Conservation (phyloP, 2,113 vertebrate species). For the Xiphias gladius region DNA sequence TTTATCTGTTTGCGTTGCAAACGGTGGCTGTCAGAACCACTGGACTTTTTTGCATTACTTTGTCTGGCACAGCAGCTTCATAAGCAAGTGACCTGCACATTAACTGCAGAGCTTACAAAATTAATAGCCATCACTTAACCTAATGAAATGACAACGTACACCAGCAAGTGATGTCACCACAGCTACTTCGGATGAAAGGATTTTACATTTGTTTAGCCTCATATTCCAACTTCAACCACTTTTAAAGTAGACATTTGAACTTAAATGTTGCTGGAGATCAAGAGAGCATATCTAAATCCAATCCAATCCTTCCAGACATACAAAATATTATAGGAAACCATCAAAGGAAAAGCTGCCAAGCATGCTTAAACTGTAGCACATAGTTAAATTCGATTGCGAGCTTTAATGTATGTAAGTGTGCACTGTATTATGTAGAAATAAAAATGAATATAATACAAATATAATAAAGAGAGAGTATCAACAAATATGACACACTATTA, state of each 20-base stretch:
- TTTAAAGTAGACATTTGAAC: slow-evolving; percentile 7
- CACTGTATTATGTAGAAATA: neutral
- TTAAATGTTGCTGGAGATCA: slow-evolving; percentile 10
- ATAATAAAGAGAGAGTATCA: neutral
- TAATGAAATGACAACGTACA: slow-evolving; percentile 4
- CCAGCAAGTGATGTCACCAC: neutral
- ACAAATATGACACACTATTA: neutral
- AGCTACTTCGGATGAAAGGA: neutral
- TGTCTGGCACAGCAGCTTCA: neutral
- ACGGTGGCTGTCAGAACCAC: neutral
- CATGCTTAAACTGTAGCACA: neutral
- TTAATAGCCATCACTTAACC: neutral
- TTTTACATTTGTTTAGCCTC: slow-evolving; percentile 7
- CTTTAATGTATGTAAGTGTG: neutral
- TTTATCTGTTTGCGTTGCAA: slow-evolving; percentile 8
- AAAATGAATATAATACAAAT: neutral
- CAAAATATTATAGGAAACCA: neutral
- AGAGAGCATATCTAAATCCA: neutral
- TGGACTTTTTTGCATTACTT: neutral
- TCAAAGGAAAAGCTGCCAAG: neutral
- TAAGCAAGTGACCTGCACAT: neutral
- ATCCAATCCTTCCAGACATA: neutral
- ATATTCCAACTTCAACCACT: neutral
- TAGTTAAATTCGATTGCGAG: neutral
- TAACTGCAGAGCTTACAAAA: slow-evolving; percentile 13